Evolutionary conservation across 1,140 invertebrate species (phyloP).

Genomic region (Ips nitidus): DNA sequence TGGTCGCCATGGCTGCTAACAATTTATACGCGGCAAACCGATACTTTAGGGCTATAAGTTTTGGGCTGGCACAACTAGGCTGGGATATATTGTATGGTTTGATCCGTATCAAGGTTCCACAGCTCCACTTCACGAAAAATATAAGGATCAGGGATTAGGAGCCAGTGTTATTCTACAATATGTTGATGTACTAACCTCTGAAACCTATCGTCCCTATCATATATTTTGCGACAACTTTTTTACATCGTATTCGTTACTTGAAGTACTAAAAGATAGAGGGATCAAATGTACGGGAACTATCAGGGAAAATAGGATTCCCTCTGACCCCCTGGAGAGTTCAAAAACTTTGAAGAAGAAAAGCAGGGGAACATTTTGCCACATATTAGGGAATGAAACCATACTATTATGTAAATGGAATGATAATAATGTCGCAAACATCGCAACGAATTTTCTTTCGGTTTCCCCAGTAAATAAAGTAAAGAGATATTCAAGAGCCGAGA

Average conservation of each 20-base stretch:
- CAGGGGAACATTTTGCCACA: conserved; percentile 24
- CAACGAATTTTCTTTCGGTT: conserved; percentile 34
- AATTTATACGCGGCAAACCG: conserved; percentile 35
- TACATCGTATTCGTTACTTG: conserved; percentile 29
- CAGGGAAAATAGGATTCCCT: conserved; percentile 30
- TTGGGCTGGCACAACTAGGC: conserved; percentile 31
- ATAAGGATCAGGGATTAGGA: conserved; percentile 12
- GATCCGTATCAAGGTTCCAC: conserved; percentile 37
- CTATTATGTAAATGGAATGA: conserved; percentile 38
- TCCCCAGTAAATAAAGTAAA: conserved; percentile 34
- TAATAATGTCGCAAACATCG: conserved; percentile 37
- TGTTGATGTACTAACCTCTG: background rate
- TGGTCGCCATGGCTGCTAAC: conserved; percentile 33
- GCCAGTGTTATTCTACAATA: conserved; percentile 9
- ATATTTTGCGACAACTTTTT: conserved; percentile 39
- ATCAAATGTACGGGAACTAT: conserved; percentile 35
- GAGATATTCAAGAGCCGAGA: conserved; percentile 36
- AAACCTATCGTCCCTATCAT: conserved; percentile 13
- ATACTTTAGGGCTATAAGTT: conserved; percentile 38
- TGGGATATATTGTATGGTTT: conserved; percentile 30
- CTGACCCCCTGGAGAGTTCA: background rate
- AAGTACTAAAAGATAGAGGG: conserved; percentile 26
- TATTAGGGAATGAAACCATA: conserved; percentile 7
- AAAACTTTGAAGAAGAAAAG: conserved; percentile 27
- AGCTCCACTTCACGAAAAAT: conserved; percentile 27